Evolutionary conservation across 2,888 invertebrate genomes (phyloP), one percentile per base, ranked within the genome.

Genomic region (Baronia brevicornis): DNA sequence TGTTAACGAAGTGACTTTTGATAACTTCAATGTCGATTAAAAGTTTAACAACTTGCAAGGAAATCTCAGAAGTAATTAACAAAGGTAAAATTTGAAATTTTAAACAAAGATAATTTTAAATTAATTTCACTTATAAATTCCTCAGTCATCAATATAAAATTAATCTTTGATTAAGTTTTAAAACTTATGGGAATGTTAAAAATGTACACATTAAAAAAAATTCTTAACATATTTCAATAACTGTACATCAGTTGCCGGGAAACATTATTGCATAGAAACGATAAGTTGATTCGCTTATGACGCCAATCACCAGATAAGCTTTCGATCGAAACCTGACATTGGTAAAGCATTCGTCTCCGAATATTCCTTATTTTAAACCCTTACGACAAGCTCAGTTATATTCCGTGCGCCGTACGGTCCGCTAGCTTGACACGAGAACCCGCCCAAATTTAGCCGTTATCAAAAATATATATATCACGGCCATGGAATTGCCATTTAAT

Each of bases 261-360:
- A 33, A 30, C 18, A 28, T 25, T n/a, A 15, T n/a, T 22, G 18
- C 36, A 36, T n/a, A n/a, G n/a, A n/a, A n/a, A n/a, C 36, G 26
- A 22, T 10, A 34, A 7, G 25, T 11, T 24, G 10, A 14, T 14
- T 11, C 21, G 9, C 8, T 11, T 23, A 27, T 71, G 71, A 77
- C 74, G 74, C 60, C 60, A 62, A 70, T 69, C 66, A 68, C 62
- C 66, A 67, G 72, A 68, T 70, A 65, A 64, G 60, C 51, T 59
- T 59, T 54, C 62, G 58, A 58, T 60, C 61, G 62, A 60, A 65
- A 58, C 65, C 63, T 67, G 60, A 56, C 60, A 70, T 60, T 62
- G 62, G 54, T 55, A 48, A 56, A 51, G 55, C 58, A 66, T 63
- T 60, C 57, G 54, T 64, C 69, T 71, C 66, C 52, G 61, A 67